phyloP scores from a whole-genome alignment of 2,888 invertebrate genomes.

The Zeuzera pyrina region DNA sequence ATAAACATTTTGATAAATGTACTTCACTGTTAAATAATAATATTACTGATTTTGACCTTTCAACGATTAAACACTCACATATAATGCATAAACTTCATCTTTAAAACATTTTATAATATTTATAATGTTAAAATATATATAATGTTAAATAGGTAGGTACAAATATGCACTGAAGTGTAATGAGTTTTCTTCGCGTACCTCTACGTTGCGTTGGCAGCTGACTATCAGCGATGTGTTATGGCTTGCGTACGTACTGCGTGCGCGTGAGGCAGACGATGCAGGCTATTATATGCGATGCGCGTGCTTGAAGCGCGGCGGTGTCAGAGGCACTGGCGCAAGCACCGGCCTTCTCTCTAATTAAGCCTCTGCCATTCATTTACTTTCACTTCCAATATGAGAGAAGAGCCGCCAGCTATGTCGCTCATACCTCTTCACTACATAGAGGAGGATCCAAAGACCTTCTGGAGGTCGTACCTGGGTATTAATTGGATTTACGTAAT shows the following conservation, averaged over 20 bases:
- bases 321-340: conserved; percentile 62
- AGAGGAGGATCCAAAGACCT: conserved; percentile 47
- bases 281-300: conserved; percentile 24
- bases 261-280: conserved; percentile 17
- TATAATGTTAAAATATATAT: too few relatives aligned
- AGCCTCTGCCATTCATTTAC: conserved; percentile 70
- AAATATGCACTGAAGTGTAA: too few relatives aligned
- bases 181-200: too few relatives aligned
- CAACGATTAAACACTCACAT: too few relatives aligned
- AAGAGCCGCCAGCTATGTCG: conserved; percentile 52
- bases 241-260: conserved; percentile 15
- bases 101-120: too few relatives aligned
- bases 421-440: conserved; percentile 39
- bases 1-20: too few relatives aligned
- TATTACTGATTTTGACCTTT: too few relatives aligned
- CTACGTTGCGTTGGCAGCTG: conserved; percentile 20
- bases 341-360: conserved; percentile 69
- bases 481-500: conserved; percentile 25
- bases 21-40: too few relatives aligned
- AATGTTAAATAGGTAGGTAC: too few relatives aligned
- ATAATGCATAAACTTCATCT: too few relatives aligned
- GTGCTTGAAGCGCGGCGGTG: conserved; percentile 51
- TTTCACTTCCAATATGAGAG: conserved; percentile 69
- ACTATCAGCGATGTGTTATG: conserved; percentile 15
- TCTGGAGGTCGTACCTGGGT: conserved; percentile 66